Percentiles rank a stretch among this genome's conserved stretches.
These are phyloP conservation scores for Syrmaticus mikado DNA, from an alignment of 2,113 vertebrate genomes.

Conservation along the genomic window DNA sequence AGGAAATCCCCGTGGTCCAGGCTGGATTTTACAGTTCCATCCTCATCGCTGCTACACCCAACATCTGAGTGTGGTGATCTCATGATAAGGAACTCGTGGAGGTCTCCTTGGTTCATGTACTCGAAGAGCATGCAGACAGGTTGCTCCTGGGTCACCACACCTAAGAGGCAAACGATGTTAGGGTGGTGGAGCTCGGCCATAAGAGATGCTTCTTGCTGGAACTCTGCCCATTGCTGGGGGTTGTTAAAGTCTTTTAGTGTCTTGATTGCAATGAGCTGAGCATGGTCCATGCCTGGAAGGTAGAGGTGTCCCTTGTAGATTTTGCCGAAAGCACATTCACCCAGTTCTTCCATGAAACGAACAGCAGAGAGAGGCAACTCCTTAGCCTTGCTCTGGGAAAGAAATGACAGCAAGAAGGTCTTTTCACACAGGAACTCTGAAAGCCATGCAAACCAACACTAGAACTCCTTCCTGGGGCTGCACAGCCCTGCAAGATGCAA, in stretches of 20 bases:
- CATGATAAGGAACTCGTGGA: slow-evolving; percentile 99
- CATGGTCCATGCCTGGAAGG: slow-evolving; percentile 96
- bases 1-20: slow-evolving; percentile 96
- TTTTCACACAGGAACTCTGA: rapidly evolving
- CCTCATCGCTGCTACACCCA: slow-evolving; percentile 97
- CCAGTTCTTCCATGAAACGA: slow-evolving; percentile 98
- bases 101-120: slow-evolving; percentile 93
- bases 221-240: slow-evolving; percentile 92
- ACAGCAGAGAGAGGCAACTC: slow-evolving; percentile 96
- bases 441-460: background rate
- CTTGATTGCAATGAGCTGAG: slow-evolving; percentile 96
- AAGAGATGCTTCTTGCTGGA: slow-evolving; percentile 92
- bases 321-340: slow-evolving; percentile 92
- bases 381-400: slow-evolving; percentile 91
- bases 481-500: rapidly evolving
- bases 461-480: background rate
- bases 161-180: slow-evolving; percentile 94
- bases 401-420: background rate
- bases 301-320: slow-evolving; percentile 99
- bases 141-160: slow-evolving; percentile 95
- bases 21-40: slow-evolving; percentile 95
- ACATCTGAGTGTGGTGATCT: slow-evolving; percentile 95
- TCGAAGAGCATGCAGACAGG: slow-evolving; percentile 96
- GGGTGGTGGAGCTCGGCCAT: slow-evolving; percentile 94
- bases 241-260: slow-evolving; percentile 93